Conservation (phyloP, 2,113 vertebrate genomes). For the Thamnaconus septentrionalis region DNA sequence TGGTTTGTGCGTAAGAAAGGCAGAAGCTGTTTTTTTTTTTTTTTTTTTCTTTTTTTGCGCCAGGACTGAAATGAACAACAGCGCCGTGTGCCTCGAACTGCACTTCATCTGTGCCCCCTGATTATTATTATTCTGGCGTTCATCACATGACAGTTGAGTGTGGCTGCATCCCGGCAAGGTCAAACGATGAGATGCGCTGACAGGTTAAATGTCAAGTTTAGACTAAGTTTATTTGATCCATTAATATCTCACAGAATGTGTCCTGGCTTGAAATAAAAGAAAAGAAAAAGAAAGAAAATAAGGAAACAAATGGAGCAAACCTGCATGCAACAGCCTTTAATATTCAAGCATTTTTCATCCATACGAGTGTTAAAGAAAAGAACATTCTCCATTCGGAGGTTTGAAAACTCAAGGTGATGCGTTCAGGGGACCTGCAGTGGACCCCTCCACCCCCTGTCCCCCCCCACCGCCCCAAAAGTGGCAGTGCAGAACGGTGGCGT, state of each 20-base stretch:
- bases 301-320: background rate
- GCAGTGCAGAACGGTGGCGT: slow-evolving; percentile 28
- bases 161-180: slow-evolving; percentile 45
- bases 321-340: background rate
- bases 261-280: background rate
- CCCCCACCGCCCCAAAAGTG: slow-evolving; percentile 20
- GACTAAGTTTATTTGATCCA: slow-evolving; percentile 24
- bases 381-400: no score
- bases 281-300: background rate
- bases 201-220: slow-evolving; percentile 31
- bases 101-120: background rate
- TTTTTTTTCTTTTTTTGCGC: background rate
- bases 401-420: no score
- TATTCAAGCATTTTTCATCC: background rate
- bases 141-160: background rate
- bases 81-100: background rate
- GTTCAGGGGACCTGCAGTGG: background rate
- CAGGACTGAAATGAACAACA: slow-evolving; percentile 28
- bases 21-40: slow-evolving; percentile 2
- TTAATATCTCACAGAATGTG: background rate
- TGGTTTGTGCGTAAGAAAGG: slow-evolving; percentile 68
- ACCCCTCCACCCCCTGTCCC: slow-evolving; percentile 3
- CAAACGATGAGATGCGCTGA: slow-evolving; percentile 31
- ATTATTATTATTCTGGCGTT: background rate
- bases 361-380: no score